phyloP scores from a whole-genome alignment of 2,888 invertebrate species.

The Nomada ferruginata region DNA sequence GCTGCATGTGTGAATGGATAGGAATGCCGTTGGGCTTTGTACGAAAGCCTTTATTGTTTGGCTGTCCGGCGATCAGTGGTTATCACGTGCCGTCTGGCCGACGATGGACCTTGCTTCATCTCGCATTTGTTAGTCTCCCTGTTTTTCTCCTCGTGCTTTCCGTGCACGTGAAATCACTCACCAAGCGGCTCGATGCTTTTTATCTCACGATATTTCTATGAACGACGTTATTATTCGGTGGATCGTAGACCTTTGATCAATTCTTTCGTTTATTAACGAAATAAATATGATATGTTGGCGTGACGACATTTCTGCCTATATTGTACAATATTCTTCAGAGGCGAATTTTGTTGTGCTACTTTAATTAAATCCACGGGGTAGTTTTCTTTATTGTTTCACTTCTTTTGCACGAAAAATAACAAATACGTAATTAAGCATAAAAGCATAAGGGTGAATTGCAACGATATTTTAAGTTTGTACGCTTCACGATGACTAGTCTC shows the following conservation, averaged over 20 bases:
- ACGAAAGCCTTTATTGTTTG: slow-evolving; percentile 76
- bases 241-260: not conserved
- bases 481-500: not conserved
- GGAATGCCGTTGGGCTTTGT: slow-evolving; percentile 77
- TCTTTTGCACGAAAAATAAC: too few relatives aligned
- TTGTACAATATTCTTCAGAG: too few relatives aligned
- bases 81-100: slow-evolving; percentile 60
- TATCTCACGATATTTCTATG: not conserved
- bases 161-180: slow-evolving; percentile 18
- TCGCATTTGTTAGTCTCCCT: slow-evolving; percentile 24
- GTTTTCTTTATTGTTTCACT: too few relatives aligned
- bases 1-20: slow-evolving; percentile 77
- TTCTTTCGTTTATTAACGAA: too few relatives aligned
- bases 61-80: slow-evolving; percentile 70
- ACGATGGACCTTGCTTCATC: slow-evolving; percentile 39
- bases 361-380: too few relatives aligned
- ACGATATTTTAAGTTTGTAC: too few relatives aligned
- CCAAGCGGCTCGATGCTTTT: too few relatives aligned
- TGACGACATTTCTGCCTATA: too few relatives aligned
- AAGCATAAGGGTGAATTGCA: too few relatives aligned
- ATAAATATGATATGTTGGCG: too few relatives aligned
- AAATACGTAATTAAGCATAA: too few relatives aligned
- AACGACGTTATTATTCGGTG: not conserved
- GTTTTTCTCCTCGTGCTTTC: not conserved
- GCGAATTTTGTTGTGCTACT: too few relatives aligned